These are phyloP conservation scores for Petrocephalus schoutedeni DNA, from an alignment of 2,797 vertebrate species.

Conservation along the genomic window DNA sequence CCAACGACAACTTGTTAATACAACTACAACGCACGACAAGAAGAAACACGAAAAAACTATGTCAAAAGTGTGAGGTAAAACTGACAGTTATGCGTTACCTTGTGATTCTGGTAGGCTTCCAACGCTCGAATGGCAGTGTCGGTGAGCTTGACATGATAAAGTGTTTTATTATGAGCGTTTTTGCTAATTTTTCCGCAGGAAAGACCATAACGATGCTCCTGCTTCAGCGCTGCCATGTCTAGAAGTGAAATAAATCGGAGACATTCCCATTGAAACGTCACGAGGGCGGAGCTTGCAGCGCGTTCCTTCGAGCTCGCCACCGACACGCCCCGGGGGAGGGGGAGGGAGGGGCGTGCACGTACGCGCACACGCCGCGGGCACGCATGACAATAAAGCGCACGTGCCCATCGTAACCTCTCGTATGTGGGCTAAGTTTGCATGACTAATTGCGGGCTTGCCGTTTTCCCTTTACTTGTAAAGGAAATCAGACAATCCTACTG, in stretches of 20 bases:
- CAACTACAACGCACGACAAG: not conserved
- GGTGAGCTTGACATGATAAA: constrained; percentile 73
- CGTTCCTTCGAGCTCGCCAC: constrained; percentile 1
- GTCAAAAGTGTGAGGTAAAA: not conserved
- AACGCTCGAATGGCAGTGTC: constrained; percentile 74
- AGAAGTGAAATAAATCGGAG: constrained; percentile 59
- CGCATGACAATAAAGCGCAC: not conserved
- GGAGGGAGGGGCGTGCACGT: not conserved
- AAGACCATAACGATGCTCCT: constrained; percentile 71
- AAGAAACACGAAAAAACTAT: not conserved
- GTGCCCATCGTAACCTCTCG: not conserved
- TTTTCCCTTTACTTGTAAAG: not conserved
- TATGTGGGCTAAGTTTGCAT: not conserved
- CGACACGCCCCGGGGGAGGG: not conserved
- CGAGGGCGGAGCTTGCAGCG: constrained; percentile 49
- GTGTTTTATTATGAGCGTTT: constrained; percentile 62
- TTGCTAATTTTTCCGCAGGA: constrained; percentile 64
- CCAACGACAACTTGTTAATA: not conserved
- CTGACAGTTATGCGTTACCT: constrained; percentile 54
- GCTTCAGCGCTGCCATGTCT: constrained; percentile 69
- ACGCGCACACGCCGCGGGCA: not conserved
- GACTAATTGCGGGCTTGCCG: not conserved
- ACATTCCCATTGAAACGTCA: constrained; percentile 66
- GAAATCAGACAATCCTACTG: not conserved
- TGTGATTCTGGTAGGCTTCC: constrained; percentile 67